phyloP scores from a whole-genome alignment of 2,797 vertebrate genomes.

The Sebastes goodei region DNA sequence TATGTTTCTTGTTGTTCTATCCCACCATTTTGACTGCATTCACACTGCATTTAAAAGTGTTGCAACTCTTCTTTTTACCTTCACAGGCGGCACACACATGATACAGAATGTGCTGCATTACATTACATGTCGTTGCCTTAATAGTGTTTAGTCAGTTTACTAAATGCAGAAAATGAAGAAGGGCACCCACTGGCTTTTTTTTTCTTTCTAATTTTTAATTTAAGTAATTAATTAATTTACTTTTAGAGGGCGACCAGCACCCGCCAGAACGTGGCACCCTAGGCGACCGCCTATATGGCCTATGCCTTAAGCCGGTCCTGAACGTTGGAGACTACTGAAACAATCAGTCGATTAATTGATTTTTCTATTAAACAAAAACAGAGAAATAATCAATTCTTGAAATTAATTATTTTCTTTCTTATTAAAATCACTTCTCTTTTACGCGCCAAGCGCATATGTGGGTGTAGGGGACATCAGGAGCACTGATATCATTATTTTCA shows the following conservation, averaged over 20 bases:
- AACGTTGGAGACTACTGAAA: not conserved
- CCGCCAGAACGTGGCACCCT: too few relatives aligned
- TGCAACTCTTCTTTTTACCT: not conserved
- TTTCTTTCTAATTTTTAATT: too few relatives aligned
- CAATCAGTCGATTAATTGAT: not conserved
- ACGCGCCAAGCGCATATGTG: not conserved
- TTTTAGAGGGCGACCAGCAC: too few relatives aligned
- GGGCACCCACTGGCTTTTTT: too few relatives aligned
- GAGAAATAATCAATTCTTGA: not conserved
- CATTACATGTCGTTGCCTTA: too few relatives aligned
- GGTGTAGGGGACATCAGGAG: not conserved
- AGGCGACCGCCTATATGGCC: too few relatives aligned
- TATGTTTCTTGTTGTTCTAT: conserved; percentile 11
- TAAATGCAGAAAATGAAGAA: too few relatives aligned
- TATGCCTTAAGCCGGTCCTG: too few relatives aligned
- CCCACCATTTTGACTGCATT: conserved; percentile 2
- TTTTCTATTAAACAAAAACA: not conserved
- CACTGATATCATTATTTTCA: not conserved
- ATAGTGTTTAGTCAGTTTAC: too few relatives aligned
- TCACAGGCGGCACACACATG: not conserved
- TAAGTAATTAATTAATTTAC: too few relatives aligned
- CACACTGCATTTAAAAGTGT: not conserved
- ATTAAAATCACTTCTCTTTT: not conserved
- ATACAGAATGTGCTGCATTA: not conserved
- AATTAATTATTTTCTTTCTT: not conserved